Evolutionary conservation across 2,888 invertebrate genomes (phyloP).

Genomic region (Metopia argyrocephala): DNA sequence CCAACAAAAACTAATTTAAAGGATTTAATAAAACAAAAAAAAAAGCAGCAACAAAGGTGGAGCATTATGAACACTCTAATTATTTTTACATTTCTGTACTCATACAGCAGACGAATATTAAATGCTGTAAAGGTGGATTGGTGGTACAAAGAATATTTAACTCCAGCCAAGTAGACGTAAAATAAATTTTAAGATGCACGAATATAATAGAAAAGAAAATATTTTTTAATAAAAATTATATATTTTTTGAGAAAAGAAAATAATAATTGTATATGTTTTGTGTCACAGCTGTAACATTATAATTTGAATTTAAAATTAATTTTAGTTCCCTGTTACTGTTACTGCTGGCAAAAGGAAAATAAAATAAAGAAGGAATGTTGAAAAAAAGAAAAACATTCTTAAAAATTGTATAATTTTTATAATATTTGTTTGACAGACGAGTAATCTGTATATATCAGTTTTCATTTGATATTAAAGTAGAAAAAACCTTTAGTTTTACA

Average conservation of each 20-base stretch:
- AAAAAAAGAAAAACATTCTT: neutral
- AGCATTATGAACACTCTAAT: conserved; percentile 58
- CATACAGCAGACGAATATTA: neutral
- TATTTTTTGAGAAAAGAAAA: conserved; percentile 4
- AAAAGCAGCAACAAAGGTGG: neutral
- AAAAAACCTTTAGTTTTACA: neutral
- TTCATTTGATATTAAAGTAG: too few relatives aligned
- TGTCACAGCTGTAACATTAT: conserved; percentile 60
- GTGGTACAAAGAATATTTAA: conserved; percentile 16
- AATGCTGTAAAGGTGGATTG: neutral
- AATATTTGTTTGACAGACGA: neutral
- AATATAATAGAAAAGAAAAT: conserved; percentile 8
- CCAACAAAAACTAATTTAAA: neutral
- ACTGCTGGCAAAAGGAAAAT: neutral
- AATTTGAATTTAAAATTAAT: conserved; percentile 64
- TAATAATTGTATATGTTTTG: conserved; percentile 43
- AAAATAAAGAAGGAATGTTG: neutral
- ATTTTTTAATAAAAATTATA: conserved; percentile 22
- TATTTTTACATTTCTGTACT: conserved; percentile 31
- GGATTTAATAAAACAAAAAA: neutral
- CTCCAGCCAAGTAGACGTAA: neutral
- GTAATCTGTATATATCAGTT: too few relatives aligned
- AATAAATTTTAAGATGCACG: neutral
- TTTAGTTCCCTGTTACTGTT: conserved; percentile 47
- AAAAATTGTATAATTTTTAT: neutral